Evolutionary conservation across 2,888 invertebrate species (phyloP), one percentile per base, ranked within the genome.

Genomic region (Ormia ochracea): DNA sequence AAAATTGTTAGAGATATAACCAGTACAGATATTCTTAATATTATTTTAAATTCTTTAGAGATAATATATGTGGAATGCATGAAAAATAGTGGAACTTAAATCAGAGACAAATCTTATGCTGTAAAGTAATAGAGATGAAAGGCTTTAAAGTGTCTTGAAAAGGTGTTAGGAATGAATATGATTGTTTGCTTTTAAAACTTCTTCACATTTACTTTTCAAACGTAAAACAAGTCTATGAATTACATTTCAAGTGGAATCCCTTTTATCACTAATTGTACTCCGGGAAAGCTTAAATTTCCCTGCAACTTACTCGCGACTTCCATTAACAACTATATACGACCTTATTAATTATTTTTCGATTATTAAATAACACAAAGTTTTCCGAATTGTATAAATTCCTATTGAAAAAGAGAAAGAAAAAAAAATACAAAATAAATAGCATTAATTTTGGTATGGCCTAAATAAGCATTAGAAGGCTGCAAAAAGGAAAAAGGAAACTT

Each of bases 381-480:
- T 17, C 12, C 4, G 9, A 50, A 23, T 26, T 6, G 2, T 21
- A 1, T 33, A 10, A 43, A 63, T 21, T 63, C 7, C 14, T 33
- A 23, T 14, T 33, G 17, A 48, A 4, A 12, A 65, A 65, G 36
- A 12, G 6, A n/a, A 21, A 63, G 9, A 7, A 45, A 48, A 45
- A 63, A 48, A 10, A 38, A 26, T 26, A 50, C 3, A 45, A 48
- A 45, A 63, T 33, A 10, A 38, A 26, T 26, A 50, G 23, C 50
- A 38, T 65, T 50, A 38, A 50, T 38, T 50, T 38, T 50, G 41
- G 21, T 17, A 4, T 69, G 58, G 56, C 58, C 69, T 69, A 69
- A 58, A 69, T 58, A 59, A 38, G 17, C 56, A 50, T 38, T 38
- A 38, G 48, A 26, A 21, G 26, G 7, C 5, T 12, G 12, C 7